These are phyloP conservation scores for Tanypteryx hageni DNA, from an alignment of 2,888 invertebrate species.

Conservation along the genomic window DNA sequence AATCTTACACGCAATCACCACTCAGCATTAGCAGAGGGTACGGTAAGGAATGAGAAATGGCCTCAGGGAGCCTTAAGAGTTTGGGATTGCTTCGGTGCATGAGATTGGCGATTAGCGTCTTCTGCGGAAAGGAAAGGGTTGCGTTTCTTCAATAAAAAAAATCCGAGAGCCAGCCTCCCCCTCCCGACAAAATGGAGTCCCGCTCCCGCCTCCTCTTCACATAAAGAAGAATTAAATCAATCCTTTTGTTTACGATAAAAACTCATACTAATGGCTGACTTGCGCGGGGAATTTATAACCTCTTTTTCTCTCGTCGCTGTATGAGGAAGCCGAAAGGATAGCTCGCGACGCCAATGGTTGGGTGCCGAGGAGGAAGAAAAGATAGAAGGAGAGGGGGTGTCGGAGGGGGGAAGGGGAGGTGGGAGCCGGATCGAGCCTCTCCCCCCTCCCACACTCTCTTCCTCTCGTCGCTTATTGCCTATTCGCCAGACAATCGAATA, in stretches of 20 bases:
- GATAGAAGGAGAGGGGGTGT: neutral
- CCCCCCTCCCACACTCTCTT: neutral
- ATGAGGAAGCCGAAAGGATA: neutral
- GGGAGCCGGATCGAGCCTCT: neutral
- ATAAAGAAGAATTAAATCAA: slow-evolving; percentile 34
- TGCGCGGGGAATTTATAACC: neutral
- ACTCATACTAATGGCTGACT: neutral
- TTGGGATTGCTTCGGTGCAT: neutral
- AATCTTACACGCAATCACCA: slow-evolving; percentile 27
- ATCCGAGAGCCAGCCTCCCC: neutral
- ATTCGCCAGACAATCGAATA: slow-evolving; percentile 24
- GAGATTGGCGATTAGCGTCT: slow-evolving; percentile 11
- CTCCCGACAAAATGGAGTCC: slow-evolving; percentile 5
- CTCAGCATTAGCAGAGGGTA: neutral
- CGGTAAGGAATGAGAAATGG: slow-evolving; percentile 1
- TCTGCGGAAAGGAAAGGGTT: neutral
- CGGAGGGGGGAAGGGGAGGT: neutral
- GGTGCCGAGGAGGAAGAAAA: neutral
- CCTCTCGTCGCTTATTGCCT: neutral
- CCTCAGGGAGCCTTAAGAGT: neutral
- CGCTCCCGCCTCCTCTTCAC: neutral
- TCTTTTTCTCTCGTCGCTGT: neutral
- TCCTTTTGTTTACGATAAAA: slow-evolving; percentile 38
- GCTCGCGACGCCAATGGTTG: neutral
- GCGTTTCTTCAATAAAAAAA: too few species aligned